These are phyloP conservation scores for Syrista parreyssii DNA, from an alignment of 2,888 invertebrate genomes.

Conservation along the genomic window DNA sequence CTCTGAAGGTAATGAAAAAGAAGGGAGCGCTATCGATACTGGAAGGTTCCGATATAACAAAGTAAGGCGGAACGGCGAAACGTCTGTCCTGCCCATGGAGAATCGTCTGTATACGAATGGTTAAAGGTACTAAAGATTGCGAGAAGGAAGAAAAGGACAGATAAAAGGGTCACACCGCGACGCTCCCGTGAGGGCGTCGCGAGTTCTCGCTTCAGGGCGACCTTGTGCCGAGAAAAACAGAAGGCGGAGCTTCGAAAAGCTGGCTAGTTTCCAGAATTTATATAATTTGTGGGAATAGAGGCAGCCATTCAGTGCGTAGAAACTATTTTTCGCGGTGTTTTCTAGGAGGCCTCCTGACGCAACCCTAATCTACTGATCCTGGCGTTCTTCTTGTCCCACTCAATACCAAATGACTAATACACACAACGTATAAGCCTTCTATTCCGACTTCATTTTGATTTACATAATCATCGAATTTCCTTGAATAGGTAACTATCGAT, in stretches of 20 bases:
- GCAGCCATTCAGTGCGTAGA: constrained; percentile 11
- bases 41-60: background rate
- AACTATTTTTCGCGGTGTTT: constrained; percentile 1
- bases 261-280: constrained; percentile 32
- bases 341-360: constrained; percentile 1
- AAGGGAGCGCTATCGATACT: background rate
- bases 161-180: constrained; percentile 31
- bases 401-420: background rate
- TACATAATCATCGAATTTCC: background rate
- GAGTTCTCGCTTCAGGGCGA: background rate
- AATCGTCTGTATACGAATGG: too few species aligned
- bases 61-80: background rate
- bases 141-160: background rate
- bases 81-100: background rate
- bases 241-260: constrained; percentile 8
- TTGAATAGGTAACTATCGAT: background rate
- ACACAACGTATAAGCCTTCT: background rate
- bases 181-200: background rate
- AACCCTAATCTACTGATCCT: background rate
- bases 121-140: background rate
- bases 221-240: constrained; percentile 5
- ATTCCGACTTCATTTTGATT: background rate
- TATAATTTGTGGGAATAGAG: constrained; percentile 28
- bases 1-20: background rate
- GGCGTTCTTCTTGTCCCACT: background rate